Evolutionary conservation across 2,113 vertebrate genomes (phyloP).

Genomic region (Greenwoodochromis staneri): DNA sequence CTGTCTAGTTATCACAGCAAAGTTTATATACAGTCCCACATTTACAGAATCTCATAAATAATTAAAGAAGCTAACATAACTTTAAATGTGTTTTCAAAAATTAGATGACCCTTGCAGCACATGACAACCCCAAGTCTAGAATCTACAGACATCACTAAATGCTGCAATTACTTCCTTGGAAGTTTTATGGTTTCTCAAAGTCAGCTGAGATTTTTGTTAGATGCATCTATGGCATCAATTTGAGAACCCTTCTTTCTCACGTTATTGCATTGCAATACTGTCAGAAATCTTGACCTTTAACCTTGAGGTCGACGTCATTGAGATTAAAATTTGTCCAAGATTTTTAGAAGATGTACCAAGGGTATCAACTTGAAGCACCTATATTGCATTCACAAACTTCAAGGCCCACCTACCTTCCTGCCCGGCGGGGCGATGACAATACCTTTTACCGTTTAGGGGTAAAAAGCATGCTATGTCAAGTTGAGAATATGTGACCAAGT

Average conservation of each 20-base stretch:
- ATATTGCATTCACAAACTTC: neutral
- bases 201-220: neutral
- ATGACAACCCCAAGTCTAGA: neutral
- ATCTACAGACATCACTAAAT: neutral
- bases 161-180: neutral
- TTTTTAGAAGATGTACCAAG: neutral
- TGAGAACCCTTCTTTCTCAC: neutral
- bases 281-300: neutral
- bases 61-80: neutral
- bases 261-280: neutral
- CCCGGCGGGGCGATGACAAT: neutral
- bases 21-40: neutral
- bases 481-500: neutral
- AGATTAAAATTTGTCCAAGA: neutral
- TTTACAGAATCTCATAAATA: neutral
- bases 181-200: neutral
- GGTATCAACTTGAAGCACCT: neutral
- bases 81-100: neutral
- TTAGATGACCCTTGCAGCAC: neutral
- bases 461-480: neutral
- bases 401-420: neutral
- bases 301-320: neutral
- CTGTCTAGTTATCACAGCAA: neutral
- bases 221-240: neutral
- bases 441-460: neutral